phyloP scores from a whole-genome alignment of 2,888 invertebrate genomes.

The Selenia dentaria region DNA sequence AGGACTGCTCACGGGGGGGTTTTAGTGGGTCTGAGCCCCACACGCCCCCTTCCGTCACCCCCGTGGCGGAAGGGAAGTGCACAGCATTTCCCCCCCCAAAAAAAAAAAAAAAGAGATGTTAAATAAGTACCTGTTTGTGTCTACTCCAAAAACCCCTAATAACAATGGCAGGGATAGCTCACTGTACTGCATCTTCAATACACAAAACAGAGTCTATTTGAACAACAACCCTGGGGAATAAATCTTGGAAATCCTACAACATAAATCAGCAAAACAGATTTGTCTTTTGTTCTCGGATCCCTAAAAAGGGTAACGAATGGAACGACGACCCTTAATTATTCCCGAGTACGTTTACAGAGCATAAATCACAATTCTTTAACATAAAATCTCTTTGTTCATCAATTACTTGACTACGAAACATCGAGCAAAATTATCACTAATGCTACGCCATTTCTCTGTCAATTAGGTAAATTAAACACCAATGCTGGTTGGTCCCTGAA shows the following conservation, averaged over 20 bases:
- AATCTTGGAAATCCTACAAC: not conserved
- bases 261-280: not conserved
- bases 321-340: constrained; percentile 55
- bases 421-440: constrained; percentile 43
- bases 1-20: too few species aligned
- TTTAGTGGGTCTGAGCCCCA: too few species aligned
- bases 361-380: constrained; percentile 57
- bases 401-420: constrained; percentile 57
- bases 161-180: too few species aligned
- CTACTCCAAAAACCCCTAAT: too few species aligned
- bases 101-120: too few species aligned
- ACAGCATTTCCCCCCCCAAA: too few species aligned
- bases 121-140: too few species aligned
- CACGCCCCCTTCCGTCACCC: too few species aligned
- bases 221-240: too few species aligned
- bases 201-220: too few species aligned
- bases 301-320: constrained; percentile 41
- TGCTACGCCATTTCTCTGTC: constrained; percentile 56
- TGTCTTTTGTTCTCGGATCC: not conserved
- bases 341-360: constrained; percentile 51
- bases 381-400: constrained; percentile 56
- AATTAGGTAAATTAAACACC: constrained; percentile 76
- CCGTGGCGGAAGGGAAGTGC: too few species aligned
- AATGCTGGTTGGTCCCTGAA: constrained; percentile 55
- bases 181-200: too few species aligned